Evolutionary conservation across 2,113 vertebrate species (phyloP).

Genomic region (Serinus canaria): DNA sequence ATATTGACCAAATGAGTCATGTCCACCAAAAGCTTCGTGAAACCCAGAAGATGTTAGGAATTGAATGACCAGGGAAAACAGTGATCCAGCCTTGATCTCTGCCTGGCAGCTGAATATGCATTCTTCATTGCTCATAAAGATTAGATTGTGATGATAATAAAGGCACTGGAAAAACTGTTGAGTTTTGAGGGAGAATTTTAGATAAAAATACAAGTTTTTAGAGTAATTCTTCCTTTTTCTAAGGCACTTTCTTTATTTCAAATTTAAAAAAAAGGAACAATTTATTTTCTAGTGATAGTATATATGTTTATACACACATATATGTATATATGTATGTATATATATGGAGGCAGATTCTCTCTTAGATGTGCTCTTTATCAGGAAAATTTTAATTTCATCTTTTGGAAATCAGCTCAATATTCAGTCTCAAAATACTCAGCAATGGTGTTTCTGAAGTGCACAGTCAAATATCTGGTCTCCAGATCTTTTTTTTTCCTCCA

Average conservation of each 20-base stretch:
- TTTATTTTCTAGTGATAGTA: neutral
- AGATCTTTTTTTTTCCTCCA: neutral
- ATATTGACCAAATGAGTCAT: neutral
- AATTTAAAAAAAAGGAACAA: neutral
- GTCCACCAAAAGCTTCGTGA: neutral
- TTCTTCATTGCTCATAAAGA: neutral
- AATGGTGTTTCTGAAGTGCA: neutral
- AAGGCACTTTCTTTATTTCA: neutral
- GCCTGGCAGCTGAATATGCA: neutral
- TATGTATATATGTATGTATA: fast-evolving
- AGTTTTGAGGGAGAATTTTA: neutral
- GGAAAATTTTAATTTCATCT: neutral
- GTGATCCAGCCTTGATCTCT: neutral
- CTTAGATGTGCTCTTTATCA: neutral
- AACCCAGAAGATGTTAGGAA: neutral
- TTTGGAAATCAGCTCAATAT: neutral
- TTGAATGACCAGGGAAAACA: neutral
- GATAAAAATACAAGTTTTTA: neutral
- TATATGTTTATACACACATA: too few species aligned
- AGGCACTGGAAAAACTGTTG: neutral
- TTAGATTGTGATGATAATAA: neutral
- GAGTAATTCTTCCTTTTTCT: neutral
- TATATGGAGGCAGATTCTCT: neutral
- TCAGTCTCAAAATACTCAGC: neutral
- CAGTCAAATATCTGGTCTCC: neutral